Evolutionary conservation across 2,113 vertebrate genomes (phyloP), one percentile per base, ranked within the genome.

Genomic region (Aptenodytes patagonicus): DNA sequence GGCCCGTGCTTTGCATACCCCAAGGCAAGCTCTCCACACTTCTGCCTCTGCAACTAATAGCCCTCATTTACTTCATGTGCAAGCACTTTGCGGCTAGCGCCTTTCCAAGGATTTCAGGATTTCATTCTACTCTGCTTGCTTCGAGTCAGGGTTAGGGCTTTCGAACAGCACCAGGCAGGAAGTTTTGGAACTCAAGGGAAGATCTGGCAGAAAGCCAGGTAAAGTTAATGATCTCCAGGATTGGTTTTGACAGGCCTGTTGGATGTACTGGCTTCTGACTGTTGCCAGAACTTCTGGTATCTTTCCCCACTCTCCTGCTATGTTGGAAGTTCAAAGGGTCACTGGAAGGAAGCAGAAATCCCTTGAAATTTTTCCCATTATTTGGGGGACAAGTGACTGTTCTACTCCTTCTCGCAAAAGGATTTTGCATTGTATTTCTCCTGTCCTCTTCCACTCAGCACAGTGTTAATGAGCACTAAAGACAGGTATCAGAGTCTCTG

Each of bases 171-270:
- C 40, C 80, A 60, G 69, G 16, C 75, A 90, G 85, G 72, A 93
- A 85, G 81, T 14, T 72, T 77, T 7, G 64, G 51, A 93, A 72
- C 73, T 86, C 18, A 7, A 57, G 66, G 70, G 93, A 94, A 93
- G 75, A 71, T 22, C 17, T 87, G 90, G 91, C 83, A 65, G 52
- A 31, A 58, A 51, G 65, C 91, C 92, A 95, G 28, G 49, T 10
- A 10, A 65, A 93, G 95, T 96, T 97, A 97, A 98, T 82, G 75
- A 97, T 97, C 97, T 90, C 83, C 82, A 88, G 65, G 57, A 66
- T 49, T 21, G 79, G 38, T 75, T 89, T 38, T 44, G 55, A 83
- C 19, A 60, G 55, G 83, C 76, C 85, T 60, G 68, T 2, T 87
- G 82, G 78, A 88, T 64, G n/a, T 57, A 34, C 78, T 60, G 42